A percentile compares a stretch with the other conserved stretches of the same genome.
Conservation (phyloP, 2,797 vertebrate species). For the Hirundo rustica region DNA sequence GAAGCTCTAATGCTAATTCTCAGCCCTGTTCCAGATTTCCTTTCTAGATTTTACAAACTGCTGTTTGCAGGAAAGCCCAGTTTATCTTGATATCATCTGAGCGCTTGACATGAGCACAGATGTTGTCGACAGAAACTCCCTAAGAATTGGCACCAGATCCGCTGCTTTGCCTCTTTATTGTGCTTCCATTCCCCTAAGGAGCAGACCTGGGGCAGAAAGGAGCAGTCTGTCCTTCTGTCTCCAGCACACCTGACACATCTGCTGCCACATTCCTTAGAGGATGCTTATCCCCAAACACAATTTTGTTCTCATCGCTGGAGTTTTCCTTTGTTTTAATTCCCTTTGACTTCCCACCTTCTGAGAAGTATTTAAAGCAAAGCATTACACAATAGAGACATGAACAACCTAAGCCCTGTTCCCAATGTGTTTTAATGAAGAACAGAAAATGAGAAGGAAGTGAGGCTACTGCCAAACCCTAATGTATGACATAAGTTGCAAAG, state of each 20-base stretch:
- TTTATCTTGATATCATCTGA: conserved; percentile 41
- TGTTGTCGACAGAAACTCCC: conserved; percentile 40
- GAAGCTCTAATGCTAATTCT: conserved; percentile 5
- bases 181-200: background rate
- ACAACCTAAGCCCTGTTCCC: conserved; percentile 42
- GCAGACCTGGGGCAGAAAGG: background rate
- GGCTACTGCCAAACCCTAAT: conserved; percentile 50
- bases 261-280: background rate
- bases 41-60: conserved; percentile 35
- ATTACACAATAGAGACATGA: background rate
- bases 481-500: conserved; percentile 14
- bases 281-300: background rate
- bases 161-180: background rate
- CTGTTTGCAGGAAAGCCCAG: background rate
- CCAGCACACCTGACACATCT: background rate
- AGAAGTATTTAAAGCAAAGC: conserved; percentile 39
- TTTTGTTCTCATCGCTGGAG: background rate
- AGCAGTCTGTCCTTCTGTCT: background rate
- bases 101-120: conserved; percentile 29
- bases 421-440: conserved; percentile 69
- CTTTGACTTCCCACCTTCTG: conserved; percentile 46
- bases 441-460: conserved; percentile 60
- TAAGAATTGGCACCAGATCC: conserved; percentile 16
- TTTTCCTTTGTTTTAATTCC: conserved; percentile 43
- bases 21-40: conserved; percentile 44